These are phyloP conservation scores for Seira sanloemensis DNA, from an alignment of 2,888 invertebrate genomes.

Conservation along the genomic window DNA sequence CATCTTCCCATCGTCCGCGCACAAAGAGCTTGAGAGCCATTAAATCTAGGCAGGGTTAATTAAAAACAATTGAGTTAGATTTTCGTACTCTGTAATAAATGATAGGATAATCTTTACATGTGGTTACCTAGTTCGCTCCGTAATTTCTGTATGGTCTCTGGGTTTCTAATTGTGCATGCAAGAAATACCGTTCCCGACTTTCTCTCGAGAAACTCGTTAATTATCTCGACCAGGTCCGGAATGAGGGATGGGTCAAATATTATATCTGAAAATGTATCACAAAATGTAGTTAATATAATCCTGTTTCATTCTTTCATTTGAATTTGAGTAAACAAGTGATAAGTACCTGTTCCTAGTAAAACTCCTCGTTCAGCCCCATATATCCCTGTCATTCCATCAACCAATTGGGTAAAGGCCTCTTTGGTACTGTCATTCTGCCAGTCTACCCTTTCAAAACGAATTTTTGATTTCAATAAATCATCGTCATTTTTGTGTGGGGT, in stretches of 20 bases:
- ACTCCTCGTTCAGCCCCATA: constrained; percentile 50
- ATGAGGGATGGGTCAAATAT: constrained; percentile 63
- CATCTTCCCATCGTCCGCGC: constrained; percentile 55
- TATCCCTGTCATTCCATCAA: constrained; percentile 51
- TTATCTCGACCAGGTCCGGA: constrained; percentile 54
- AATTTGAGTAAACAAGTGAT: too few relatives aligned
- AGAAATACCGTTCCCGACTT: constrained; percentile 50
- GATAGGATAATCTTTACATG: not conserved
- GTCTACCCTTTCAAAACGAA: constrained; percentile 61
- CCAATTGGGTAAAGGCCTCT: constrained; percentile 48
- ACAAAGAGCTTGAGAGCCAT: not conserved
- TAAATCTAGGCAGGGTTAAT: too few relatives aligned
- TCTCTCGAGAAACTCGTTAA: constrained; percentile 40
- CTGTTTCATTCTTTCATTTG: not conserved
- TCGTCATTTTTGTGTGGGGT: not conserved
- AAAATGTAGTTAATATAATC: not conserved
- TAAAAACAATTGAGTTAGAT: too few relatives aligned
- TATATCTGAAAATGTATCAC: constrained; percentile 53
- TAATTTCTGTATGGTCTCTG: constrained; percentile 49
- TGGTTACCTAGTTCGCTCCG: constrained; percentile 45
- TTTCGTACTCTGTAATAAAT: not conserved
- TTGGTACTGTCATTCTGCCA: constrained; percentile 56
- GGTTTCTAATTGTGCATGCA: constrained; percentile 63
- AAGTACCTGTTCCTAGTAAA: constrained; percentile 61
- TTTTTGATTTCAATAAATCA: constrained; percentile 16